A percentile compares a stretch with the other conserved stretches of the same genome.
Evolutionary conservation across 2,888 invertebrate species (phyloP).

Genomic region (Drosophila neoperkinsi): DNA sequence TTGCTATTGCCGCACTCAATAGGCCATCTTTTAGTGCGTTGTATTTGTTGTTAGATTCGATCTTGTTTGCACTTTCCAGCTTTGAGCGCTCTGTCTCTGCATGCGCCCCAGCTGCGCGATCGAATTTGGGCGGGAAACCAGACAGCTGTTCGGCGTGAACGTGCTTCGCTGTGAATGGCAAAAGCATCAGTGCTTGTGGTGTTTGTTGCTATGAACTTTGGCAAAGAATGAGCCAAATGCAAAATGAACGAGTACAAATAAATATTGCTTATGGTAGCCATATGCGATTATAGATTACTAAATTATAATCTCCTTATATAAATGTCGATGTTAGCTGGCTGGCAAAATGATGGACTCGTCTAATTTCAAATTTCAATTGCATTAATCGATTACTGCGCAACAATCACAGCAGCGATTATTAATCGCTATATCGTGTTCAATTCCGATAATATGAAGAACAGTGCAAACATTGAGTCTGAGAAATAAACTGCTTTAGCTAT

Average conservation of each 20-base stretch:
- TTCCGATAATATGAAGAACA: background rate
- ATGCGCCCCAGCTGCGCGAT: conserved; percentile 58
- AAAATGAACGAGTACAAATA: background rate
- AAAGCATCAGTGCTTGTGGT: background rate
- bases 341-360: background rate
- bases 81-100: conserved; percentile 26
- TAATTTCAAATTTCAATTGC: background rate
- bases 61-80: conserved; percentile 38
- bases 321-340: background rate
- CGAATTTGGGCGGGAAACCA: conserved; percentile 59
- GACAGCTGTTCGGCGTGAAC: conserved; percentile 43
- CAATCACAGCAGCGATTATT: background rate
- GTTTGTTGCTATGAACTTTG: background rate
- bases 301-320: background rate
- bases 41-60: conserved; percentile 39
- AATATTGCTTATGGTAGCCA: background rate
- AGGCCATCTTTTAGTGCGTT: conserved; percentile 21
- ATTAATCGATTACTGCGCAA: background rate
- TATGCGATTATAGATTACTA: background rate
- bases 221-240: background rate
- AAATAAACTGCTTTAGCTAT: conserved; percentile 6
- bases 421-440: background rate
- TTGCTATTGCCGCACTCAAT: conserved; percentile 32
- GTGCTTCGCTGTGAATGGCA: conserved; percentile 26
- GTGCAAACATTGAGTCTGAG: background rate